A percentile compares a stretch with the other conserved stretches of the same genome.
These are phyloP conservation scores for Gadus macrocephalus DNA, from an alignment of 2,113 vertebrate genomes.

Conservation along the genomic window DNA sequence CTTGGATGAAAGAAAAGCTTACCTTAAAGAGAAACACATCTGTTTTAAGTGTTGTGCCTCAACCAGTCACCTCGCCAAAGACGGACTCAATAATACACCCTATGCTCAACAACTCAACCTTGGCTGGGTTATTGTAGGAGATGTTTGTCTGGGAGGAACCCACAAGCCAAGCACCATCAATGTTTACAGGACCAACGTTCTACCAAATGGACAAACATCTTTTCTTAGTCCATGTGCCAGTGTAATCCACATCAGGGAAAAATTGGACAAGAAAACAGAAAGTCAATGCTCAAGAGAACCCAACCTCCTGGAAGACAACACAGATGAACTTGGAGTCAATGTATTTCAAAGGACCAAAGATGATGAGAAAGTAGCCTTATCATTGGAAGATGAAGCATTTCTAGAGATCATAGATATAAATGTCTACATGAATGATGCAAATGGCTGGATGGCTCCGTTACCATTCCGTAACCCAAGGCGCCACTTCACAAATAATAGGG, in stretches of 20 bases:
- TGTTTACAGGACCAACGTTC: background rate
- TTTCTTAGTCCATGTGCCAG: background rate
- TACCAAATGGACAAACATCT: background rate
- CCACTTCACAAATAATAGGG: too few species aligned
- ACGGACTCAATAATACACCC: background rate
- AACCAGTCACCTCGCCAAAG: background rate
- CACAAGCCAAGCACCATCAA: background rate
- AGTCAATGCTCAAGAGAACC: too few species aligned
- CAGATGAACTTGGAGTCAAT: too few species aligned
- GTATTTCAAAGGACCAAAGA: too few species aligned
- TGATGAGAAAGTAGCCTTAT: too few species aligned
- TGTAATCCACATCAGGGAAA: background rate
- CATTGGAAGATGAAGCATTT: too few species aligned
- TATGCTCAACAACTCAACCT: background rate
- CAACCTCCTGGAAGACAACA: too few species aligned
- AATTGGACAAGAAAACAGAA: too few species aligned
- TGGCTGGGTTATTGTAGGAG: background rate
- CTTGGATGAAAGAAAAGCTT: slow-evolving; percentile 19
- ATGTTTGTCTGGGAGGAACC: background rate
- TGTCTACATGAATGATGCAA: too few species aligned
- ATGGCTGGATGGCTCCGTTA: too few species aligned
- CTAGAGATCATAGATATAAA: too few species aligned
- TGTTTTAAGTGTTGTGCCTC: slow-evolving; percentile 33
- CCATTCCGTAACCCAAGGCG: too few species aligned
- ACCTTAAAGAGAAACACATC: slow-evolving; percentile 8